Evolutionary conservation across 1,140 invertebrate species (phyloP), one percentile per base, ranked within the genome.

Genomic region (Bombus affinis): DNA sequence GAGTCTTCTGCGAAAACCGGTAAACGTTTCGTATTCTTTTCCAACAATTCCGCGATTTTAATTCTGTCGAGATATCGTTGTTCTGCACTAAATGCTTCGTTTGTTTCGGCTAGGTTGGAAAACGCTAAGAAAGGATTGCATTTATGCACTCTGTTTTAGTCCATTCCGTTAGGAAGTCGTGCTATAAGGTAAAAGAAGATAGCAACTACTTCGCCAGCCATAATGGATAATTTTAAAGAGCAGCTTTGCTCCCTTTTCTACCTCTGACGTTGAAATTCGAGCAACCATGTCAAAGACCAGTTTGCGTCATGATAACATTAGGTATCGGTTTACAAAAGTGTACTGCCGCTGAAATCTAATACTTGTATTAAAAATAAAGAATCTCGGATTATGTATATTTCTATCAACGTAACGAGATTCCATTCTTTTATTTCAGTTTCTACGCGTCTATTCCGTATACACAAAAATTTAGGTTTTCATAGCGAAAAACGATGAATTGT

Each of bases 31-130:
- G 22, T 35, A 66, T 25, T 25, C 10, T n/a, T 32, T 25, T 22
- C 10, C 35, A 70, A 47, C 42, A 68, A 47, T 44, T 47, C 66
- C 42, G 32, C 32, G 28, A 32, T 86, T 87, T 32, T 87, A 77
- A 73, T 66, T 75, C 76, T 42, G 70, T 65, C 85, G 57, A 28
- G 44, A 72, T 62, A 57, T 66, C 76, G 53, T 62, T 65, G 78
- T 53, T 82, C 53, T 66, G 35, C 62, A 47, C 68, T 75, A 35
- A 81, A 75, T 47, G 62, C 28, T 13, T 28, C 32, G 65, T 44
- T 70, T n/a, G 32, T 37, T 70, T 18, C 77, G 28, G 28, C 22
- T 28, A 42, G 32, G 25, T 28, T 2, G 42, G 5, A 28, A 12
- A 68, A 28, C 62, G 42, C 3, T 37, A 79, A 47, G 65, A 37